A percentile compares a stretch with the other conserved stretches of the same genome.
Conservation (phyloP, 2,797 vertebrate genomes). For the Pseudotriccus pelzelni region DNA sequence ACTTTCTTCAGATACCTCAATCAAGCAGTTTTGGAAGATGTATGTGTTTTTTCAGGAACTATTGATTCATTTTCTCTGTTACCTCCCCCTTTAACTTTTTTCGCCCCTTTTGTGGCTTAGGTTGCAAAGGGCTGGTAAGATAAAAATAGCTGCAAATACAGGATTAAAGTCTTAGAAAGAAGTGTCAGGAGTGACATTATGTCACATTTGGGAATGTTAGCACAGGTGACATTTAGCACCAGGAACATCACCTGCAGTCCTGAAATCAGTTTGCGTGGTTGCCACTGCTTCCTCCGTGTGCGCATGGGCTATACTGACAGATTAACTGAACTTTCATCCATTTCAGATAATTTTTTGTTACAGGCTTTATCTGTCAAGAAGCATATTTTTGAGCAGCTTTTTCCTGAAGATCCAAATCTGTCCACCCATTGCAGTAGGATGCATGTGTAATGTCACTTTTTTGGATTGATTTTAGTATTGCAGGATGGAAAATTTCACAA, state of each 20-base stretch:
- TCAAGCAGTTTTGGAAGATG: background rate
- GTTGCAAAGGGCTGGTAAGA: background rate
- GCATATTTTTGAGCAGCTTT: background rate
- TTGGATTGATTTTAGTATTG: background rate
- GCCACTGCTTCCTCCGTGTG: background rate
- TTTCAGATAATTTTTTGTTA: background rate
- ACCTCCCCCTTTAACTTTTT: background rate
- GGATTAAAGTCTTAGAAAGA: conserved; percentile 21
- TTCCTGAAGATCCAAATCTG: background rate
- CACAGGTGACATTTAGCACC: background rate
- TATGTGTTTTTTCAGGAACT: background rate
- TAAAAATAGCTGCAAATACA: conserved; percentile 21
- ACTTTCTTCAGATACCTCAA: background rate
- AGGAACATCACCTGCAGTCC: background rate
- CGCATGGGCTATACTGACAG: fast-evolving
- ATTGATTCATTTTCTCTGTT: background rate
- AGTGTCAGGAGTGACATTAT: background rate
- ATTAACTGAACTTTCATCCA: background rate
- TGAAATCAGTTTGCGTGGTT: background rate
- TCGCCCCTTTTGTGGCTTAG: background rate
- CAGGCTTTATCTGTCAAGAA: background rate
- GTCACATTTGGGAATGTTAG: too few relatives aligned
- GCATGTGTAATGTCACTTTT: background rate
- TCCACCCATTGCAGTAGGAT: background rate
- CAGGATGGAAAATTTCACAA: background rate